phyloP scores from a whole-genome alignment of 2,797 vertebrate genomes.

The Acestrorhynchus altus region DNA sequence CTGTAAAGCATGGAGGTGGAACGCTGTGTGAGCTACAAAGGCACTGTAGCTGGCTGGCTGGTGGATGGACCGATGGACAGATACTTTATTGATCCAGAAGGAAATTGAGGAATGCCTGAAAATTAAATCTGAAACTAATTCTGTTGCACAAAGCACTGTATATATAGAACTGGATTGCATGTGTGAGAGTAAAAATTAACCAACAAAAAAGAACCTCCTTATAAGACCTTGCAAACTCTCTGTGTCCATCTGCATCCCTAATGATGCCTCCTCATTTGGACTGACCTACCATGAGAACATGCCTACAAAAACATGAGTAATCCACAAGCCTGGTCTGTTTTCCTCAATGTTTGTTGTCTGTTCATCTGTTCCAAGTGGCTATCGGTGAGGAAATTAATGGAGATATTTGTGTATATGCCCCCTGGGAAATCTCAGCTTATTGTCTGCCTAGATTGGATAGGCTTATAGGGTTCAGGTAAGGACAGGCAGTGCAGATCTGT shows the following conservation, averaged over 20 bases:
- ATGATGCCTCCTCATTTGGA: not conserved
- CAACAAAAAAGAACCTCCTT: not conserved
- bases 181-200: not conserved
- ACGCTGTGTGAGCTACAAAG: too few species aligned
- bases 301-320: not conserved
- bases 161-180: not conserved
- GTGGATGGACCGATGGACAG: too few species aligned
- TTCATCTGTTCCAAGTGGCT: not conserved
- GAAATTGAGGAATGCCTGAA: not conserved
- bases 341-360: not conserved
- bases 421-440: constrained; percentile 15
- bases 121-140: not conserved
- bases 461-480: constrained; percentile 11
- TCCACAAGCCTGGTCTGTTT: not conserved
- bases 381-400: not conserved
- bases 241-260: not conserved
- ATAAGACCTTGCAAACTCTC: not conserved
- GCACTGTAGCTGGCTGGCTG: too few species aligned
- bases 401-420: constrained; percentile 18
- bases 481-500: not conserved
- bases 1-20: too few species aligned
- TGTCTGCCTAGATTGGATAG: constrained; percentile 5
- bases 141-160: not conserved
- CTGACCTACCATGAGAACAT: not conserved
- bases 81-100: too few species aligned